Evolutionary conservation across 2,888 invertebrate genomes (phyloP).

Genomic region (Tenthredo scrophulariae): DNA sequence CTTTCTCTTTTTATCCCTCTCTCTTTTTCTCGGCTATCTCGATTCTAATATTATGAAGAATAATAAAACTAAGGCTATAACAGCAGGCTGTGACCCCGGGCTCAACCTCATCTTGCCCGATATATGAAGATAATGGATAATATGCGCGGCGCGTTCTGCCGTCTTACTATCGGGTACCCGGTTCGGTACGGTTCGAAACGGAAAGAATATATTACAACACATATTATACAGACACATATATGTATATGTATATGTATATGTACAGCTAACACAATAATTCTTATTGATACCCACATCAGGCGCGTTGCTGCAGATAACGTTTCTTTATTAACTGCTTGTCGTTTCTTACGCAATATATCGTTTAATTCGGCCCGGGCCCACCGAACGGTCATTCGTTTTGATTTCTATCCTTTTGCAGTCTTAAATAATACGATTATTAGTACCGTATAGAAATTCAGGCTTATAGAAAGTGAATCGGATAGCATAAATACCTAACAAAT

Average conservation of each 20-base stretch:
- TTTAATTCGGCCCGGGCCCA: slow-evolving; percentile 9
- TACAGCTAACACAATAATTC: slow-evolving; percentile 62
- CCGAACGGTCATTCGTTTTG: not conserved
- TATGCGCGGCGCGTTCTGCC: slow-evolving; percentile 15
- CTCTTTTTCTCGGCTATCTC: slow-evolving; percentile 33
- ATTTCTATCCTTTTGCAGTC: not conserved
- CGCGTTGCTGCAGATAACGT: slow-evolving; percentile 57
- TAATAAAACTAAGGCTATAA: slow-evolving; percentile 45
- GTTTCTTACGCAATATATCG: slow-evolving; percentile 44
- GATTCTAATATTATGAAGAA: slow-evolving; percentile 53
- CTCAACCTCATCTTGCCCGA: slow-evolving; percentile 50
- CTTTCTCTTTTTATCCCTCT: not conserved
- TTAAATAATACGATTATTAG: not conserved
- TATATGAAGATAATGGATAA: slow-evolving; percentile 50
- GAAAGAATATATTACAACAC: slow-evolving; percentile 20
- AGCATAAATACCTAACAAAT: not conserved
- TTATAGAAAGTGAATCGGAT: not conserved
- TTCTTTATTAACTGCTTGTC: slow-evolving; percentile 62
- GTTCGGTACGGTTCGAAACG: slow-evolving; percentile 43
- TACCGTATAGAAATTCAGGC: not conserved
- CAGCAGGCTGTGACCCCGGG: slow-evolving; percentile 49
- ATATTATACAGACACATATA: slow-evolving; percentile 54
- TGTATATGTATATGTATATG: not conserved
- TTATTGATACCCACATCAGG: slow-evolving; percentile 51
- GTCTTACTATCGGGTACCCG: slow-evolving; percentile 27